Conservation (phyloP, 2,797 vertebrate species). For the Poecile montanus region DNA sequence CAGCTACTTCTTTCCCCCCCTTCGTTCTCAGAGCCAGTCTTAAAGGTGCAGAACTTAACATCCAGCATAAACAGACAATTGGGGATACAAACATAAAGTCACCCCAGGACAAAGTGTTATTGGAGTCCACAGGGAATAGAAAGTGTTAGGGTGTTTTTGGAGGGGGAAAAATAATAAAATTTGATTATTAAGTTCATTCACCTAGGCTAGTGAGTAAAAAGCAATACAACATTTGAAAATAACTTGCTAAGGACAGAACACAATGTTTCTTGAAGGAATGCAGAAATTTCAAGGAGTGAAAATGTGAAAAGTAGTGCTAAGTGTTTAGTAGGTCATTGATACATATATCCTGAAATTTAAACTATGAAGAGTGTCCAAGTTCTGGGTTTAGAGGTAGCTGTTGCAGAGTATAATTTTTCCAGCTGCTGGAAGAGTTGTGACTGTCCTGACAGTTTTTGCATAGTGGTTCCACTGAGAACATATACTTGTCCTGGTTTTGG, state of each 20-base stretch:
- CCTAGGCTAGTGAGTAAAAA: background rate
- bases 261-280: background rate
- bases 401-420: background rate
- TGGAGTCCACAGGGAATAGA: background rate
- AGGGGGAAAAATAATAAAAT: background rate
- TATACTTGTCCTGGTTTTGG: background rate
- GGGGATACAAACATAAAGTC: too few relatives aligned
- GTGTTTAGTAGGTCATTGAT: background rate
- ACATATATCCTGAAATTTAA: background rate
- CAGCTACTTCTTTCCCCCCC: too few relatives aligned
- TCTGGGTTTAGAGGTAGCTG: background rate
- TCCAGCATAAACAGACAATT: too few relatives aligned
- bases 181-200: background rate
- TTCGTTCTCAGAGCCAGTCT: too few relatives aligned
- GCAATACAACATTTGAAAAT: background rate
- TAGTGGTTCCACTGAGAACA: background rate
- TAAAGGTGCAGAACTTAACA: too few relatives aligned
- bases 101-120: background rate
- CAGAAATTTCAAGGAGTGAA: background rate
- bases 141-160: background rate
- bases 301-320: background rate
- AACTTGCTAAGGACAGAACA: background rate
- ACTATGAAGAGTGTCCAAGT: background rate
- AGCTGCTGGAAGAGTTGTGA: background rate
- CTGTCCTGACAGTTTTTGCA: background rate